Evolutionary conservation across 1,140 invertebrate species (phyloP), one percentile per base, ranked within the genome.

Genomic region (Sinonovacula constricta): DNA sequence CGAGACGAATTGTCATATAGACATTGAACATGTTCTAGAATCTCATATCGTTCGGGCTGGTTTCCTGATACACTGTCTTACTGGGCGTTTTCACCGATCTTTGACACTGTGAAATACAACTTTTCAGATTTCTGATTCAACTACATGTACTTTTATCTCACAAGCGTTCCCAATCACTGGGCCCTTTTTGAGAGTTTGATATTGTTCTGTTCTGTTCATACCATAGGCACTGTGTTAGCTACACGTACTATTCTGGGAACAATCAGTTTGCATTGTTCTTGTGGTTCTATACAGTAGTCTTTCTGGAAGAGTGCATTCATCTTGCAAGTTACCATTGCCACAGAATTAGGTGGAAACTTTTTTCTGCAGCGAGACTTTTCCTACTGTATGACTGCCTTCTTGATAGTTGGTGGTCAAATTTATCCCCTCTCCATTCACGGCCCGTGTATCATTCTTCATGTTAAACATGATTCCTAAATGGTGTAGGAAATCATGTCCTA

Each of bases 191-290:
- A 76, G n/a, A 12, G 49, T 68, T 12, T 45, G 26, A 45, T 30
- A 53, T n/a, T 34, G 49, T 51, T 78, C 66, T 36, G 34, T 28
- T 10, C 26, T 28, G 36, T 78, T 78, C 54, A 69, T 10, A 78
- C 26, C 1, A 69, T 45, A 33, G 75, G 65, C 14, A 24, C 24
- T 51, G 30, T 69, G 14, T 31, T 49, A 12, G 14, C 39, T 18
- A 24, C 7, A 18, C 56, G 54, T 24, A 69, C 3, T 24, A 45
- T 59, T 36, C 54, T 68, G 4, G 74, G 74, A 22, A 60, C 22
- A 10, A 59, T 24, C 12, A 77, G 7, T 18, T 24, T 26, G 14
- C 60, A n/a, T 2, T 72, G 28, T 1, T 56, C 53, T 22, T 26
- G 24, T 31, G 68, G 60, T 66, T 79, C 62, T 0, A 62, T 51